Percentiles rank a stretch among this genome's conserved stretches.
Conservation (phyloP, 2,797 vertebrate genomes). For the Paratrypauchen microcephalus region DNA sequence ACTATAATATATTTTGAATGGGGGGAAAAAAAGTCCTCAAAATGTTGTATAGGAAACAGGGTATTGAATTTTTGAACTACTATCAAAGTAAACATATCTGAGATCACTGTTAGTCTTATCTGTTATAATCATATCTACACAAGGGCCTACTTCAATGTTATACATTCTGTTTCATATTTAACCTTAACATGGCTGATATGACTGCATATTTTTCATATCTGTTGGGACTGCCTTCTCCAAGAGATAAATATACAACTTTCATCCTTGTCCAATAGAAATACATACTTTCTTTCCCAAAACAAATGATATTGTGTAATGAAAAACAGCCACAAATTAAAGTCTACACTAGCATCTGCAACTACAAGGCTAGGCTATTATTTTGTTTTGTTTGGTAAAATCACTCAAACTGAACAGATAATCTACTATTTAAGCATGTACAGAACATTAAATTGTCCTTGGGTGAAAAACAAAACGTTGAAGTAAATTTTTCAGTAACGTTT, state of each 20-base stretch:
- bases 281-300: background rate
- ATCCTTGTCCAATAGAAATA: background rate
- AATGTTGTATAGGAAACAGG: too few relatives aligned
- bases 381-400: too few relatives aligned
- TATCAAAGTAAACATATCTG: background rate
- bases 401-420: too few relatives aligned
- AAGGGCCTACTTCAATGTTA: background rate
- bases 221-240: background rate
- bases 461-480: too few relatives aligned
- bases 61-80: background rate
- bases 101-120: background rate
- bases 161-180: background rate
- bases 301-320: background rate
- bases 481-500: too few relatives aligned
- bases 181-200: background rate
- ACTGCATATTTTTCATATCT: background rate
- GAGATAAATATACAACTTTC: background rate
- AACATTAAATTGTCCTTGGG: too few relatives aligned
- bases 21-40: too few relatives aligned
- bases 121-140: background rate
- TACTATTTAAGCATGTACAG: too few relatives aligned
- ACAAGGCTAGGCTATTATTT: too few relatives aligned
- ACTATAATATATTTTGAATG: too few relatives aligned
- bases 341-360: too few relatives aligned
- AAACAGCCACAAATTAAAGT: too few relatives aligned